Conservation (phyloP, 2,113 vertebrate genomes). For the Hyla sarda region DNA sequence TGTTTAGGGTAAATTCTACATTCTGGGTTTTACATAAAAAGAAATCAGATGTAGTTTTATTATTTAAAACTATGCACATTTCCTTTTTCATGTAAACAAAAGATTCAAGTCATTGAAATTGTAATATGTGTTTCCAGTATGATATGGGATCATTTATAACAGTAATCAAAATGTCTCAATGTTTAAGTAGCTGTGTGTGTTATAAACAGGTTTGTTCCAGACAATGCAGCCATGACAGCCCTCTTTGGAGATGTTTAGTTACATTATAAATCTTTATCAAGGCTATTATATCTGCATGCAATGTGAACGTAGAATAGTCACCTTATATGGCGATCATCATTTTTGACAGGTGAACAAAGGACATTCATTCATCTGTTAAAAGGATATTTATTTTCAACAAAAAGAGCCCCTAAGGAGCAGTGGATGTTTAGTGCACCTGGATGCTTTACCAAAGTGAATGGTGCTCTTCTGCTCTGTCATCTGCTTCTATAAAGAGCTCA, state of each 20-base stretch:
- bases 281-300: background rate
- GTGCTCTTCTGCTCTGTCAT: background rate
- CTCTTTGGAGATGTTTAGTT: background rate
- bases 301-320: background rate
- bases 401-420: background rate
- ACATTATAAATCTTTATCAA: background rate
- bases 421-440: conserved; percentile 9
- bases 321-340: background rate
- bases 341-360: conserved; percentile 6
- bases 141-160: background rate
- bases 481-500: background rate
- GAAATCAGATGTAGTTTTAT: too few species aligned
- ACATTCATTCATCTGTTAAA: background rate
- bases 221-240: background rate
- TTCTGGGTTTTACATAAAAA: too few species aligned
- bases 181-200: background rate
- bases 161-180: background rate
- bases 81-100: background rate
- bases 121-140: background rate
- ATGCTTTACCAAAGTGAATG: conserved; percentile 6
- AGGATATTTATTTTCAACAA: background rate
- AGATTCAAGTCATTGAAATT: background rate
- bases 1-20: background rate
- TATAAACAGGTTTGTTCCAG: background rate
- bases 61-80: too few species aligned